A percentile compares a stretch with the other conserved stretches of the same genome.
These are phyloP conservation scores for Dichetophora obliterata DNA, from an alignment of 2,888 invertebrate genomes.

Conservation along the genomic window DNA sequence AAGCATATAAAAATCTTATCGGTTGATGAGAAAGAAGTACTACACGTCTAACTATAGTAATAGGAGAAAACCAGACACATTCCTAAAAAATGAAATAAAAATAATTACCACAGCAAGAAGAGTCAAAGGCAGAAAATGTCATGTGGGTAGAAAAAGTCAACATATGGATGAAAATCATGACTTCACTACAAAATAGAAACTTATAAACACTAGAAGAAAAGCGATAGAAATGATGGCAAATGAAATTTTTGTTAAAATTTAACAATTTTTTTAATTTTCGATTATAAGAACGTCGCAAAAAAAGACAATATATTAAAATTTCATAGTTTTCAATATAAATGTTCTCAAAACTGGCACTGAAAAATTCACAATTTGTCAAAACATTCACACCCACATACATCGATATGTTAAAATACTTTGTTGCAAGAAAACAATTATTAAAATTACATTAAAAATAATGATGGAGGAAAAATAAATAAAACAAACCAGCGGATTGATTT, in stretches of 20 bases:
- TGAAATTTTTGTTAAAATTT: not conserved
- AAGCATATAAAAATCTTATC: not conserved
- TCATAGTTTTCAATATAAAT: not conserved
- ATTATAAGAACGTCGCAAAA: not conserved
- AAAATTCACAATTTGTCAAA: not conserved
- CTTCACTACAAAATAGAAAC: not conserved
- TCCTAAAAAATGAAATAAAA: not conserved
- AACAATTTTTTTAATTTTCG: not conserved
- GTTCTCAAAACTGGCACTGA: constrained; percentile 13
- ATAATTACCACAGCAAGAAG: not conserved
- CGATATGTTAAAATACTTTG: not conserved
- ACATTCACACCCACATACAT: not conserved
- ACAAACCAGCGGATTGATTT: constrained; percentile 23
- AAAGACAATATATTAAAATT: not conserved
- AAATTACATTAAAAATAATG: not conserved
- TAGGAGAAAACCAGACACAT: not conserved
- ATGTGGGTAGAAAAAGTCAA: not conserved
- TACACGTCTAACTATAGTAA: not conserved
- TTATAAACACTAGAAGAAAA: not conserved
- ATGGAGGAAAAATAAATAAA: not conserved
- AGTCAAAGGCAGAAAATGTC: not conserved
- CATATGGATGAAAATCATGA: not conserved
- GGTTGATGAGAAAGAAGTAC: not conserved
- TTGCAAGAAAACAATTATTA: constrained; percentile 12
- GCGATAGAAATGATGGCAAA: not conserved